phyloP scores from a whole-genome alignment of 2,797 vertebrate species.

The Balearica regulorum region DNA sequence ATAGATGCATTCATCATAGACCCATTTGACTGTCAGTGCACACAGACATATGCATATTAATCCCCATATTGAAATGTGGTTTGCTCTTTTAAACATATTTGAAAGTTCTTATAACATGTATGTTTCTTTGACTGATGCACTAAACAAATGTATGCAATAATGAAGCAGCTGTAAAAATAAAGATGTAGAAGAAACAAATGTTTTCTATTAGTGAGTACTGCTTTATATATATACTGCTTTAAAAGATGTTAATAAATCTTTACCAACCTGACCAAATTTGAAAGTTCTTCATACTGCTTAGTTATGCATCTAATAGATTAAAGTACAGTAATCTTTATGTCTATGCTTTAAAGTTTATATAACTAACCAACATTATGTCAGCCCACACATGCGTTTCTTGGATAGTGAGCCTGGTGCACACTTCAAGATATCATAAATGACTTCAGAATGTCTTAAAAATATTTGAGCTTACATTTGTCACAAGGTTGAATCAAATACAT shows the following conservation, averaged over 20 bases:
- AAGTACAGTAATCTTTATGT: background rate
- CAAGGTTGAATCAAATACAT: background rate
- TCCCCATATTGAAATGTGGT: background rate
- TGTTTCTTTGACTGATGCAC: background rate
- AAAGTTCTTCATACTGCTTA: background rate
- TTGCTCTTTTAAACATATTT: background rate
- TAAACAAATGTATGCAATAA: background rate
- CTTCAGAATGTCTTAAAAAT: background rate
- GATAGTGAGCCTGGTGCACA: background rate
- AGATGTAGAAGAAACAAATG: background rate
- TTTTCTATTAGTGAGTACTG: background rate
- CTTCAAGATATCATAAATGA: background rate
- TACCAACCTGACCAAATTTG: fast-evolving
- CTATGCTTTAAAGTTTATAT: background rate
- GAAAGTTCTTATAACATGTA: background rate
- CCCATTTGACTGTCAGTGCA: background rate
- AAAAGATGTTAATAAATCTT: background rate
- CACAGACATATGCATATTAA: background rate
- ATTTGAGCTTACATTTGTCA: background rate
- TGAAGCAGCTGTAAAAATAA: background rate
- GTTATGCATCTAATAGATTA: background rate
- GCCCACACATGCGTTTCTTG: fast-evolving
- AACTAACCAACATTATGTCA: background rate
- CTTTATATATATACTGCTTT: background rate
- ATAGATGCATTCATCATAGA: background rate